Conservation (phyloP, 2,113 vertebrate genomes). For the Dicrurus megarhynchus region DNA sequence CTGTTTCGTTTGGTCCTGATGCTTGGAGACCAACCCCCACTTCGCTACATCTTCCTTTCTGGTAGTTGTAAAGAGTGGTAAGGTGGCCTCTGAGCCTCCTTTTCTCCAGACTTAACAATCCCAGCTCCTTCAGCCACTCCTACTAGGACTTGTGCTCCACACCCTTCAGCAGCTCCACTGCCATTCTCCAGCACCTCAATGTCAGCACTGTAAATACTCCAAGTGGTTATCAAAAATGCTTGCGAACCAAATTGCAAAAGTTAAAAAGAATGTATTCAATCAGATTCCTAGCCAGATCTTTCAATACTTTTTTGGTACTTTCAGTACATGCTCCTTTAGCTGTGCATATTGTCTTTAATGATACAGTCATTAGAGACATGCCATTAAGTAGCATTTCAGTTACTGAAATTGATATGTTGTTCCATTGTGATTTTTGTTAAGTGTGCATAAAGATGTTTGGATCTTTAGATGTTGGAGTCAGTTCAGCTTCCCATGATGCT, state of each 20-base stretch:
- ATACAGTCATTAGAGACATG: not conserved
- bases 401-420: not conserved
- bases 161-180: not conserved
- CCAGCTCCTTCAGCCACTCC: not conserved
- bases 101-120: not conserved
- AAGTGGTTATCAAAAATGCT: not conserved
- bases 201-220: not conserved
- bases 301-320: not conserved
- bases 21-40: not conserved
- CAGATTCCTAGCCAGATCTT: not conserved
- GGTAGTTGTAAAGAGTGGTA: not conserved
- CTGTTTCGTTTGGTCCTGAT: not conserved
- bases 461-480: not conserved
- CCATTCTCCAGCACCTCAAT: not conserved
- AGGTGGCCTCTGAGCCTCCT: not conserved
- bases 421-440: not conserved
- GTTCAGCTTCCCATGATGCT: not conserved
- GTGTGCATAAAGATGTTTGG: not conserved
- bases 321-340: not conserved
- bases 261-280: not conserved
- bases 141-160: not conserved
- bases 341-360: not conserved
- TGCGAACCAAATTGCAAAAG: not conserved
- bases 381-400: not conserved
- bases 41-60: not conserved